A percentile compares a stretch with the other conserved stretches of the same genome.
phyloP scores from a whole-genome alignment of 1,140 invertebrate genomes.

The Bicyclus anynana region DNA sequence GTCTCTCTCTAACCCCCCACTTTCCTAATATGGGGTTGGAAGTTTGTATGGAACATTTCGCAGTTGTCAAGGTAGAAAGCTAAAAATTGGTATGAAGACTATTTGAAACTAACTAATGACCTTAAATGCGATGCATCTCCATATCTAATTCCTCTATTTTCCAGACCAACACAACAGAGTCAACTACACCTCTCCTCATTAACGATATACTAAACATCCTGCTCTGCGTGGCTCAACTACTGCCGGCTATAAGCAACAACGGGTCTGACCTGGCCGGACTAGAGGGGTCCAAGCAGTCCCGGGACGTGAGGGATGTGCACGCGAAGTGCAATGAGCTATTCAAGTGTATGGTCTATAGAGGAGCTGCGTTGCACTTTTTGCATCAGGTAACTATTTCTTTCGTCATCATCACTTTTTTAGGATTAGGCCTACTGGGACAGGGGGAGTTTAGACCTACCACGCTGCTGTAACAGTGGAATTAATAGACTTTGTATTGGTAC shows the following conservation, averaged over 20 bases:
- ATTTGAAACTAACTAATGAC: no score
- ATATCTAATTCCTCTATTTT: constrained; percentile 16
- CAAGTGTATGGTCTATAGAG: constrained; percentile 83
- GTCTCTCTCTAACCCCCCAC: no score
- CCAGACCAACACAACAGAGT: constrained; percentile 80
- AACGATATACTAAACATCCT: constrained; percentile 87
- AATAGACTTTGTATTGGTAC: no score
- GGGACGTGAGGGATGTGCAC: constrained; percentile 85
- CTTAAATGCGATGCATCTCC: no score
- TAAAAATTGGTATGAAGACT: no score
- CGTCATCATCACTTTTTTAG: no score
- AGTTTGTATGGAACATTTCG: no score
- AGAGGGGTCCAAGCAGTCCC: constrained; percentile 76
- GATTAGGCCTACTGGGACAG: no score
- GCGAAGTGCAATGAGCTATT: constrained; percentile 87
- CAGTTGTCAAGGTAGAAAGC: no score
- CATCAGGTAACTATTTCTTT: constrained; percentile 82
- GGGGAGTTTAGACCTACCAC: no score
- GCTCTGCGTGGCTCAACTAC: constrained; percentile 82
- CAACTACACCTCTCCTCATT: constrained; percentile 79
- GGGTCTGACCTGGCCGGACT: constrained; percentile 81
- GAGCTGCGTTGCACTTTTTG: constrained; percentile 82
- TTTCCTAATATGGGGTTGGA: no score
- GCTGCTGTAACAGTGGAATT: no score
- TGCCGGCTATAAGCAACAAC: constrained; percentile 80